Evolutionary conservation across 2,797 vertebrate species (phyloP).

Genomic region (Tapirus indicus): DNA sequence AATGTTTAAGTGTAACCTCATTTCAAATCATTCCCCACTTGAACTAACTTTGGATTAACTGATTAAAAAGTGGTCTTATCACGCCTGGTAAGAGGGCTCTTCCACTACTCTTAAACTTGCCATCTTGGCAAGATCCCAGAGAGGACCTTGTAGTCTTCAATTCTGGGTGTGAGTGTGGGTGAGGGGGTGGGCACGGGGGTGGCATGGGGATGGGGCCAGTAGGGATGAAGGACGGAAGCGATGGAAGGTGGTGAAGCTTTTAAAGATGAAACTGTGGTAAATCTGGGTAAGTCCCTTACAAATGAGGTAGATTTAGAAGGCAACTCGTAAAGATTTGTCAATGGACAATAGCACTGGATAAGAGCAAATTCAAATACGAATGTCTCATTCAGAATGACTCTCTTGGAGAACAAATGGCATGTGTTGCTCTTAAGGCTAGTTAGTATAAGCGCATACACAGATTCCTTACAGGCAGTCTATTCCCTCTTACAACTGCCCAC

Average conservation of each 20-base stretch:
- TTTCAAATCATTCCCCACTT: slow-evolving; percentile 11
- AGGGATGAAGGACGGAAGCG: neutral
- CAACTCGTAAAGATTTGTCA: neutral
- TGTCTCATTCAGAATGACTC: neutral
- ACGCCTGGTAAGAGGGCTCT: neutral
- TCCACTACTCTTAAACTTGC: neutral
- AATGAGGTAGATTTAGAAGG: neutral
- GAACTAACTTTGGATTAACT: neutral
- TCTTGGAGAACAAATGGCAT: neutral
- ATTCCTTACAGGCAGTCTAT: neutral
- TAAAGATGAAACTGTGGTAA: neutral
- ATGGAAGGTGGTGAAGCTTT: neutral
- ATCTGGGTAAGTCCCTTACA: neutral
- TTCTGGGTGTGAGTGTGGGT: neutral
- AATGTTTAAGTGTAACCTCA: neutral
- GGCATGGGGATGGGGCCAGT: neutral
- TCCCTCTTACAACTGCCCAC: neutral
- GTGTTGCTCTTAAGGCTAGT: neutral
- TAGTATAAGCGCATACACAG: neutral
- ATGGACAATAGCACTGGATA: neutral
- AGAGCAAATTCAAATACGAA: neutral
- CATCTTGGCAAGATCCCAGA: neutral
- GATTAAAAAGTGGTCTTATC: neutral
- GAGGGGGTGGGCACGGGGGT: no score
- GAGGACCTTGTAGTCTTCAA: neutral